A percentile compares a stretch with the other conserved stretches of the same genome.
phyloP scores from a whole-genome alignment of 2,797 vertebrate genomes.

The Scarus forsteni region DNA sequence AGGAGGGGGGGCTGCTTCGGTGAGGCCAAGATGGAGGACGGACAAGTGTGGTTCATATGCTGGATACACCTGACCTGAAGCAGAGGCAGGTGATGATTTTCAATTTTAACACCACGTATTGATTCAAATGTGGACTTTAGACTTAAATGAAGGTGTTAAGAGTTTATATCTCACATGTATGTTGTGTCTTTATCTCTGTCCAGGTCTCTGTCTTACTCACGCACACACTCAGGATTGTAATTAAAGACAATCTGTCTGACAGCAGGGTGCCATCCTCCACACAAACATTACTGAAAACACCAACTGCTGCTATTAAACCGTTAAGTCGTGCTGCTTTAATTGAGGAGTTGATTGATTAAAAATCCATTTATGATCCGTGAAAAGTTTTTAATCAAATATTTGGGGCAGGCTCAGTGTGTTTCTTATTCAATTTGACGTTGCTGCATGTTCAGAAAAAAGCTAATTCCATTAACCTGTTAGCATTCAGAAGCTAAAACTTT shows the following conservation, averaged over 20 bases:
- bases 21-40: conserved; percentile 43
- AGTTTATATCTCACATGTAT: neutral
- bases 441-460: too few relatives aligned
- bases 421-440: too few relatives aligned
- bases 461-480: too few relatives aligned
- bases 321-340: neutral
- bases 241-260: conserved; percentile 49
- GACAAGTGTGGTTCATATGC: conserved; percentile 37
- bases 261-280: conserved; percentile 30
- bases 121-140: neutral
- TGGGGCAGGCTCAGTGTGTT: too few relatives aligned
- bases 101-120: neutral
- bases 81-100: conserved; percentile 9
- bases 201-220: neutral
- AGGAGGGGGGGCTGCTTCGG: conserved; percentile 41
- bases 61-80: conserved; percentile 25
- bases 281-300: conserved; percentile 46
- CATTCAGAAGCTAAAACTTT: too few relatives aligned
- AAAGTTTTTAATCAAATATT: neutral
- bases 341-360: neutral
- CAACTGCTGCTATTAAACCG: conserved; percentile 23
- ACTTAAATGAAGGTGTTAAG: neutral
- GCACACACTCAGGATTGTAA: conserved; percentile 33
- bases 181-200: neutral
- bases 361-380: neutral